Evolutionary conservation across 2,113 vertebrate genomes (phyloP), one percentile per base, ranked within the genome.

Genomic region (Aldabrachelys gigantea): DNA sequence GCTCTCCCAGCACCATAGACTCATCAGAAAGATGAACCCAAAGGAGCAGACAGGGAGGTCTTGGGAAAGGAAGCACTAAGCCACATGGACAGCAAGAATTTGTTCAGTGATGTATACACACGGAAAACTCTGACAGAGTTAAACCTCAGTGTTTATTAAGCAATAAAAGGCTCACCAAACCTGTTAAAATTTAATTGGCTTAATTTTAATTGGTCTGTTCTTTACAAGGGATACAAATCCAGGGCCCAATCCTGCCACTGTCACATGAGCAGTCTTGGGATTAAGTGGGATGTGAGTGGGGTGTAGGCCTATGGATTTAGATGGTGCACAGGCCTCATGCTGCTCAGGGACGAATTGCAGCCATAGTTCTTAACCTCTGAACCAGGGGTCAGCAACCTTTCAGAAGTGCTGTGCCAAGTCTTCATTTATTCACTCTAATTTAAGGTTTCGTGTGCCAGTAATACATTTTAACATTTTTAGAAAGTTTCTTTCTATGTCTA

Each of bases 141-240:
- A 94, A 97, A 90, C 87, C 90, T 89, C 85, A 81, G 65, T 87
- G 84, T 95, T 96, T 96, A 98, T 97, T 95, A 95, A 94, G 95
- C 92, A 97, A 97, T 97, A 97, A 97, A 98, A 97, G 17, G 3
- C 96, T 96, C 78, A 94, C 94, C 93, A 95, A 94, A 94, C 93
- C 96, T 89, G 94, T 96, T 95, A 96, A 96, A 96, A 88, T 92
- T 96, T 96, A 96, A 97, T 96, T 96, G 88, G 89, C 95, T 97
- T 96, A 95, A 96, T 97, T 92, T 90, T 82, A 88, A 91, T 88
- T 35, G 92, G 92, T 93, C 91, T 76, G 85, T 90, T 95, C 96
- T 93, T 88, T 82, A 13, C 0, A 4, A 91, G 8, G 2, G 82
- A 88, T 65, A 87, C 88, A 96, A 94, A 95, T 96, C 78, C 89